Conservation (phyloP, 1,140 invertebrate species). For the Bombus huntii region DNA sequence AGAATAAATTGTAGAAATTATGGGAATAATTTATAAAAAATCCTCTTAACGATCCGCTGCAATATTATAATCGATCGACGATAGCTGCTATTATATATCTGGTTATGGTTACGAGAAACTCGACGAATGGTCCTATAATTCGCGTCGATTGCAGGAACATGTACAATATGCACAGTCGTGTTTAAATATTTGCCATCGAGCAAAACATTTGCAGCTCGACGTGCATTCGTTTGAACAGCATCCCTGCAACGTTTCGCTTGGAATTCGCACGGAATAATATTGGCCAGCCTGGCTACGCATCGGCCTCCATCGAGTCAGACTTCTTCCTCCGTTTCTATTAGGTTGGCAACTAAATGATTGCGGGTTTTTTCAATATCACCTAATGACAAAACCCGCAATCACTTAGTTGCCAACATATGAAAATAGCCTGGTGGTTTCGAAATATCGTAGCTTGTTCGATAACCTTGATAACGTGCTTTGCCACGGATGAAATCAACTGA, state of each 20-base stretch:
- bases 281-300: background rate
- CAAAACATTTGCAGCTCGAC: background rate
- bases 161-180: background rate
- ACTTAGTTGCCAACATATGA: background rate
- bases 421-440: background rate
- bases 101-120: background rate
- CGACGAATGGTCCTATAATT: background rate
- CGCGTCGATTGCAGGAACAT: background rate
- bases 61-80: background rate
- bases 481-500: background rate
- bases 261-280: background rate
- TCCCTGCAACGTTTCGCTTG: background rate
- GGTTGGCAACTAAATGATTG: no score
- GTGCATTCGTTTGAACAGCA: background rate
- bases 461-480: background rate
- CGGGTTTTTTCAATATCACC: no score
- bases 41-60: no score
- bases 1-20: no score
- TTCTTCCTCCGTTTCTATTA: background rate
- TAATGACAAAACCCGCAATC: no score
- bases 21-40: no score
- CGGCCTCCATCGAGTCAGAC: background rate
- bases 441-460: background rate
- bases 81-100: background rate
- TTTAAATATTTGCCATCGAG: conserved; percentile 8